A percentile compares a stretch with the other conserved stretches of the same genome.
phyloP scores from a whole-genome alignment of 1,140 invertebrate species.

The Whitmania pigra region DNA sequence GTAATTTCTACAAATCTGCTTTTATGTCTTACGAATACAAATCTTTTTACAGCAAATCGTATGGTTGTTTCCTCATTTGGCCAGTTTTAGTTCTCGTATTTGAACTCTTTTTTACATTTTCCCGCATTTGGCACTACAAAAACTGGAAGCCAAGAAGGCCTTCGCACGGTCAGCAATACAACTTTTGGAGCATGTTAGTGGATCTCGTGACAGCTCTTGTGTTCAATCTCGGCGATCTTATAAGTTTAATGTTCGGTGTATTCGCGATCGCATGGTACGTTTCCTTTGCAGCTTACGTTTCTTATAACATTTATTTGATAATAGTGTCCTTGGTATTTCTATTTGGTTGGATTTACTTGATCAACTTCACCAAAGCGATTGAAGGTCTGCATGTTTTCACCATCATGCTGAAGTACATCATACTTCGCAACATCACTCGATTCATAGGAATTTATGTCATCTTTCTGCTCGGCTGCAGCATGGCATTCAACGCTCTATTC shows the following conservation, averaged over 20 bases:
- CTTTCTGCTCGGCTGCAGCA: slow-evolving; percentile 24
- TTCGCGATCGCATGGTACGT: slow-evolving; percentile 20
- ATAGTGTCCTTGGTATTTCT: slow-evolving; percentile 19
- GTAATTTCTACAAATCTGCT: neutral
- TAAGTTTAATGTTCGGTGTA: slow-evolving; percentile 5
- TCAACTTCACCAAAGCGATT: slow-evolving; percentile 26
- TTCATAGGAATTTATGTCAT: slow-evolving; percentile 25
- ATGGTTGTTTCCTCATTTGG: slow-evolving; percentile 17
- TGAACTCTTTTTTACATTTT: neutral
- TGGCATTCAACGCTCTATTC: slow-evolving; percentile 24
- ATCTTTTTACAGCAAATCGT: neutral
- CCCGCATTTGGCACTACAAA: neutral
- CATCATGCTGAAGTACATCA: slow-evolving; percentile 26
- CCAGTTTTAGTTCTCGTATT: slow-evolving; percentile 9
- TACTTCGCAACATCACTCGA: slow-evolving; percentile 24
- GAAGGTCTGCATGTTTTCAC: slow-evolving; percentile 24
- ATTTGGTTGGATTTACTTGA: slow-evolving; percentile 25
- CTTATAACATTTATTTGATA: slow-evolving; percentile 15
- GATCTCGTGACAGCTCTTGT: neutral
- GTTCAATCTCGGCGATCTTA: slow-evolving; percentile 13
- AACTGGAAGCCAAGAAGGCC: slow-evolving; percentile 2
- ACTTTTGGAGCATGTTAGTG: neutral
- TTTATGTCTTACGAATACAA: slow-evolving; percentile 4
- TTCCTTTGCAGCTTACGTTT: neutral
- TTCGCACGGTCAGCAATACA: neutral